Base-by-base conservation (phyloP, 2,888 invertebrate genomes). In the Galerucella nymphaeae region DNA sequence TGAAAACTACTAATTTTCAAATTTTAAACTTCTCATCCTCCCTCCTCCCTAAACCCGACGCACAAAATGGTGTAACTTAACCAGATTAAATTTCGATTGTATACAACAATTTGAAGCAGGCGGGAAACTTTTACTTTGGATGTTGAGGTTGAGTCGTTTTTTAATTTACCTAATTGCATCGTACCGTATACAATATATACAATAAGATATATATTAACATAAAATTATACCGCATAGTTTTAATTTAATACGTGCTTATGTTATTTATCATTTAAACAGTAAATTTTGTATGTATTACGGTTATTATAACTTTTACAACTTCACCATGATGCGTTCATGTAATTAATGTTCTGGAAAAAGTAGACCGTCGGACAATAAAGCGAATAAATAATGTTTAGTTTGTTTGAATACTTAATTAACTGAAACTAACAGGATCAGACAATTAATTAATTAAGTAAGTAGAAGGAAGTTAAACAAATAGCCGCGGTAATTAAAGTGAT, bases 291-390 rank as follows among this genome's bases (percentile, higher is more conserved):
- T 42, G n/a, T 62, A 41, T 42, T 62, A 62, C 61, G 30, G 18
- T 38, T 41, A 16, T 38, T 59, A 16, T n/a, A 62, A 62, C 30
- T 42, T 62, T 62, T 62, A 62, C 61, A 42, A 18, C 20, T 62
- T 16, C 4, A 23, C 3, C 53, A 55, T 55, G 8, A 55, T 55
- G 23, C 4, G 30, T 59, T 59, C 16, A 3, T 42, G 61, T 42
- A 62, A 62, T 62, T 62, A 62, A 62, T 42, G 61, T 62, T 16
- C 61, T 62, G 61, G 61, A 62, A 62, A 62, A 41, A 42, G 6
- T 42, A 42, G 61, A 42, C 61, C 18, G 42, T 38, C 38, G n/a
- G 42, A n/a, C 11, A 42, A 41, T 62, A 18, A 62, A 41, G 57
- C 11, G 61, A 14, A 61, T 16, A 38, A 62, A 59, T 59, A 59